phyloP scores from a whole-genome alignment of 2,113 vertebrate genomes.

The Microtus ochrogaster region DNA sequence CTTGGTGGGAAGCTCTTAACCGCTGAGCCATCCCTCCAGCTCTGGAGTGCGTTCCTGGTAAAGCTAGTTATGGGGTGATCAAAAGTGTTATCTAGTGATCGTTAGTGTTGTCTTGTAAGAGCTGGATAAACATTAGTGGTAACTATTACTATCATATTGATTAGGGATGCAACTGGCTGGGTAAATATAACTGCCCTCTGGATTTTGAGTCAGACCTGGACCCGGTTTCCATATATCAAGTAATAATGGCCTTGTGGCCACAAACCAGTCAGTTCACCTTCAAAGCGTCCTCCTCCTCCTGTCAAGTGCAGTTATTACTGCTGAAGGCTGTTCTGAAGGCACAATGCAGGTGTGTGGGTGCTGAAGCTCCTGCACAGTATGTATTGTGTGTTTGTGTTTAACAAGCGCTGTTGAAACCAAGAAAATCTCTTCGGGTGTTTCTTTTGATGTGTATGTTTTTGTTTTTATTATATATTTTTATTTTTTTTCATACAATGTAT shows the following conservation, averaged over 20 bases:
- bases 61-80: background rate
- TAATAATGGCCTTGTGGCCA: background rate
- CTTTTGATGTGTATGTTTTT: background rate
- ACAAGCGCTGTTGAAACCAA: conserved; percentile 41
- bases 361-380: background rate
- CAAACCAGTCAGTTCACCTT: background rate
- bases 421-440: conserved; percentile 12
- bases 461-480: background rate
- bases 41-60: background rate
- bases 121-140: background rate
- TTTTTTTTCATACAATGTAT: background rate
- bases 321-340: background rate
- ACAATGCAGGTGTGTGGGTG: background rate
- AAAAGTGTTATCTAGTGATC: background rate
- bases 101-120: background rate
- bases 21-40: background rate
- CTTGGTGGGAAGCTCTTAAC: background rate
- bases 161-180: background rate
- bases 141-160: background rate
- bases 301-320: background rate
- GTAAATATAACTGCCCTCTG: background rate
- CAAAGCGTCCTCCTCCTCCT: background rate
- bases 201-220: conserved; percentile 20
- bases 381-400: background rate
- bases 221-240: background rate